Conservation (phyloP, 1,140 invertebrate genomes). For the Hestina assimilis region DNA sequence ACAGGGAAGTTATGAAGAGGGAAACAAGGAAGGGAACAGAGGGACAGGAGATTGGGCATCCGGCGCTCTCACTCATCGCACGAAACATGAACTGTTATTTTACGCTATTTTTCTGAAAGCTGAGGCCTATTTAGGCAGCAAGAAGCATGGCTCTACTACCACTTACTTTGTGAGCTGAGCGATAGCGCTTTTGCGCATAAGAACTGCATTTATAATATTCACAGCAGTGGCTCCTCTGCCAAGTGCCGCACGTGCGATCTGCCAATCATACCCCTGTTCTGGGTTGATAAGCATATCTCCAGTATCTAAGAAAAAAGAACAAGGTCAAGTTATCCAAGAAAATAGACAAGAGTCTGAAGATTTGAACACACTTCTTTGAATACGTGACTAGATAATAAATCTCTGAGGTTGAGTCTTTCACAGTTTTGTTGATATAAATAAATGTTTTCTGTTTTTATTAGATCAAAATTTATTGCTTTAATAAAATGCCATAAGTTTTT, state of each 20-base stretch:
- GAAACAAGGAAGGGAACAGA: too few relatives aligned
- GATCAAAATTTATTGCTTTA: too few relatives aligned
- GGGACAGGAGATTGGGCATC: too few relatives aligned
- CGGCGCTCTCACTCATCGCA: too few relatives aligned
- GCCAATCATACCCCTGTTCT: constrained; percentile 68
- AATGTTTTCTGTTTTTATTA: too few relatives aligned
- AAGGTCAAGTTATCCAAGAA: background rate
- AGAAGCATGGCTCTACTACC: too few relatives aligned
- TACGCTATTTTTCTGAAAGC: too few relatives aligned
- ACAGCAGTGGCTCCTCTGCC: constrained; percentile 79
- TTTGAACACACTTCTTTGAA: background rate
- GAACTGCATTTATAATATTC: constrained; percentile 86
- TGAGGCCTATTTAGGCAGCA: too few relatives aligned
- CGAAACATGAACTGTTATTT: too few relatives aligned
- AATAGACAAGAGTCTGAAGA: background rate
- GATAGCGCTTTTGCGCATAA: constrained; percentile 86
- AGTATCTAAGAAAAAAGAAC: constrained; percentile 48
- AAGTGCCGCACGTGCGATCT: constrained; percentile 37
- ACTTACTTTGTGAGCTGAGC: constrained; percentile 74
- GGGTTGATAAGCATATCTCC: constrained; percentile 69
- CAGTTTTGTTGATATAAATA: too few relatives aligned
- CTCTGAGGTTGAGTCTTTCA: background rate
- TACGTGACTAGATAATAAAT: background rate
- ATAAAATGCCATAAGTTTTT: too few relatives aligned
- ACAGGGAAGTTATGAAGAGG: too few relatives aligned